Percentiles rank a stretch among this genome's conserved stretches.
phyloP scores from a whole-genome alignment of 2,888 invertebrate genomes.

The Barypeithes pellucidus region DNA sequence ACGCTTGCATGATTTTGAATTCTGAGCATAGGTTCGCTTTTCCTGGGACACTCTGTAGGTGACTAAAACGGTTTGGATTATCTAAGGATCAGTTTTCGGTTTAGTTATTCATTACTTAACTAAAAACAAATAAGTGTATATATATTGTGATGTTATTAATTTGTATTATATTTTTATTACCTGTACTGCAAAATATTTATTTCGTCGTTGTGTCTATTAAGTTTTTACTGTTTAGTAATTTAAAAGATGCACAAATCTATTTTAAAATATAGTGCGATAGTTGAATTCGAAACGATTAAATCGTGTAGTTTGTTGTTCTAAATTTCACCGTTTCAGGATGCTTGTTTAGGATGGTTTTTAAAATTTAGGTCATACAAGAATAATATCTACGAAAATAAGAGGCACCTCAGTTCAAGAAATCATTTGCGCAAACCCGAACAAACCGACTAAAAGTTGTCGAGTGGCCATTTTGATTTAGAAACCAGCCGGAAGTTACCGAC shows the following conservation, averaged over 20 bases:
- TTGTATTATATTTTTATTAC: conserved; percentile 38
- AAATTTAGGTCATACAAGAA: too few species aligned
- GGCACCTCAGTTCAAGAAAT: too few species aligned
- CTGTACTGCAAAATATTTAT: conserved; percentile 43
- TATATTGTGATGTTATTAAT: conserved; percentile 46
- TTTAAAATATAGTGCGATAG: conserved; percentile 37
- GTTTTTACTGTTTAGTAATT: conserved; percentile 34
- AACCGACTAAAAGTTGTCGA: too few species aligned
- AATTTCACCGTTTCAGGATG: neutral
- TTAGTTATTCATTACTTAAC: conserved; percentile 18
- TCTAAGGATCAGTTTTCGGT: neutral
- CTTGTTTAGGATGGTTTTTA: too few species aligned
- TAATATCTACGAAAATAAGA: too few species aligned
- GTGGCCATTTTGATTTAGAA: too few species aligned
- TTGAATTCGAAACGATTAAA: conserved; percentile 28
- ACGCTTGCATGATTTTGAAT: too few species aligned
- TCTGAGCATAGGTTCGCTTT: too few species aligned
- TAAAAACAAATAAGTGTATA: conserved; percentile 25
- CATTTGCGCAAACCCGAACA: too few species aligned
- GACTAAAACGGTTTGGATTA: conserved; percentile 2
- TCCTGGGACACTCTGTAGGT: neutral
- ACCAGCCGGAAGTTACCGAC: too few species aligned
- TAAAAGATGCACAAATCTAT: conserved; percentile 42
- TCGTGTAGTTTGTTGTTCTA: conserved; percentile 14
- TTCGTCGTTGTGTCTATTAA: conserved; percentile 44